Conservation (phyloP, 2,113 vertebrate species). For the Lethenteron reissneri region DNA sequence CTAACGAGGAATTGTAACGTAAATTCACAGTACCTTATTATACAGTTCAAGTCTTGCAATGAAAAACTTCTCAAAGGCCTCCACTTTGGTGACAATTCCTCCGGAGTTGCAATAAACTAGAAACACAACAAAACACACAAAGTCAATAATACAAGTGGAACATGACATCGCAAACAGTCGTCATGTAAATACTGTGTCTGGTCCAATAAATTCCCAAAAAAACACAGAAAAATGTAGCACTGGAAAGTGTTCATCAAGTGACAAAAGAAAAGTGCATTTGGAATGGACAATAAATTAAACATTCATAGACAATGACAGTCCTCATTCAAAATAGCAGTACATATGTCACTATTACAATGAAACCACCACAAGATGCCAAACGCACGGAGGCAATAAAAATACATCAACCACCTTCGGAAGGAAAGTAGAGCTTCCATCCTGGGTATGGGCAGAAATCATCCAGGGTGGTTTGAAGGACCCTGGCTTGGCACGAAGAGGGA, state of each 20-base stretch:
- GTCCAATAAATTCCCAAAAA: not conserved
- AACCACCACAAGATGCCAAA: not conserved
- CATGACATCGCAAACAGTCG: not conserved
- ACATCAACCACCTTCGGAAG: conserved; percentile 40
- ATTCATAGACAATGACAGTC: not conserved
- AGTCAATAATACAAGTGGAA: not conserved
- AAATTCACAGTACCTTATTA: conserved; percentile 47
- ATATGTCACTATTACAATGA: not conserved
- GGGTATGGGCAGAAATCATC: conserved; percentile 48
- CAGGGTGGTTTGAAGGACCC: conserved; percentile 29
- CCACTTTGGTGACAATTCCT: conserved; percentile 53
- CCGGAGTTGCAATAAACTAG: conserved; percentile 48
- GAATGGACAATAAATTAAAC: not conserved
- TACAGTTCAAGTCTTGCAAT: conserved; percentile 52
- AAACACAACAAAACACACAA: conserved; percentile 12
- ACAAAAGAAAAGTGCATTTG: not conserved
- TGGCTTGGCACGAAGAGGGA: too few relatives aligned
- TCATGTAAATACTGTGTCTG: not conserved
- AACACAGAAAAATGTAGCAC: not conserved
- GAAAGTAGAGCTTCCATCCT: conserved; percentile 78
- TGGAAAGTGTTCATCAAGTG: not conserved
- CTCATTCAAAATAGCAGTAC: not conserved
- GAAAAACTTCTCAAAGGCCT: conserved; percentile 77
- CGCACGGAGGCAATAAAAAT: not conserved
- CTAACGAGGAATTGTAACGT: not conserved